Percentiles rank a stretch among this genome's conserved stretches.
phyloP scores from a whole-genome alignment of 2,888 invertebrate species.

The Luffia ferchaultella region DNA sequence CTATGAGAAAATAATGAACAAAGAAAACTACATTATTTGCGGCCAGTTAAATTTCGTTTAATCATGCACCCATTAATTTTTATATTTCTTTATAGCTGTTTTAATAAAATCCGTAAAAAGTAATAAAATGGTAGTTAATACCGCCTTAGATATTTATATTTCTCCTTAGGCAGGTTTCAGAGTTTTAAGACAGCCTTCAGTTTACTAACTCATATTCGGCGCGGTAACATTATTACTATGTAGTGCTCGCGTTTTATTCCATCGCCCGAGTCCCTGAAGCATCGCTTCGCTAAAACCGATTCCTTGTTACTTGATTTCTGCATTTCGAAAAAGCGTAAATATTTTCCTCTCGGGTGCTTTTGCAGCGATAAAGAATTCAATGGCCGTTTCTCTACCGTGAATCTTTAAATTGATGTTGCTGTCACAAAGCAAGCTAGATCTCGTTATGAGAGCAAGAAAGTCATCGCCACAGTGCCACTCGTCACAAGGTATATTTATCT shows the following conservation, averaged over 20 bases:
- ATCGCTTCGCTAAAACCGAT: constrained; percentile 57
- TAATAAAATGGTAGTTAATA: too few species aligned
- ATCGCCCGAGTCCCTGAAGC: constrained; percentile 42
- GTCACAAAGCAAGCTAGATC: constrained; percentile 8
- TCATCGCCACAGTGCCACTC: too few species aligned
- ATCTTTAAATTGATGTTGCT: constrained; percentile 35
- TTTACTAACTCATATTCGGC: constrained; percentile 37
- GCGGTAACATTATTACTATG: constrained; percentile 48
- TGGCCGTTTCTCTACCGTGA: constrained; percentile 37
- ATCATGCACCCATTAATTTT: too few species aligned
- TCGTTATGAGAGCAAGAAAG: too few species aligned
- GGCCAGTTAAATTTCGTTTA: too few species aligned
- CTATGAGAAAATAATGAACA: too few species aligned
- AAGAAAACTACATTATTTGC: too few species aligned
- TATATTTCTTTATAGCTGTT: too few species aligned
- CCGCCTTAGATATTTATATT: too few species aligned
- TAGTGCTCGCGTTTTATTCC: constrained; percentile 48
- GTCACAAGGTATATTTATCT: too few species aligned
- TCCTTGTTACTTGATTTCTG: constrained; percentile 65
- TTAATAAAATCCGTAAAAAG: too few species aligned
- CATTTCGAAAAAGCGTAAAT: constrained; percentile 64
- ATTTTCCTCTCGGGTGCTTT: constrained; percentile 59
- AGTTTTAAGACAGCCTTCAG: constrained; percentile 21
- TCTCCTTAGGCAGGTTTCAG: too few species aligned
- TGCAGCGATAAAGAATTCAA: constrained; percentile 48